A percentile compares a stretch with the other conserved stretches of the same genome.
Conservation (phyloP, 2,888 invertebrate genomes). For the Scrobipalpa costella region DNA sequence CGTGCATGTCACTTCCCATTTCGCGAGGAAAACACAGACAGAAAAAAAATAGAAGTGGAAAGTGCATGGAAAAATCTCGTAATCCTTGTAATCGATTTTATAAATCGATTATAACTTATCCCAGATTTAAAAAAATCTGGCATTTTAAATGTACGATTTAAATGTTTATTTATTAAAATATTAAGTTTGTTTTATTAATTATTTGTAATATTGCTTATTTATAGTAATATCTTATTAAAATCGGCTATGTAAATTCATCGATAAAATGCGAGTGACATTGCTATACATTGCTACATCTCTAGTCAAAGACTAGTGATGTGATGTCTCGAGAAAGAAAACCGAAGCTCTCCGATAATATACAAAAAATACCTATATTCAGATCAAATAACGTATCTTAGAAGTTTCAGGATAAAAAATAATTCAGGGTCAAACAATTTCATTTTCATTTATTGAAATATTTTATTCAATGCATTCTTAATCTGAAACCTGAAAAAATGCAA, state of each 20-base stretch:
- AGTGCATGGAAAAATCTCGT: background rate
- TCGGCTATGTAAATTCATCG: background rate
- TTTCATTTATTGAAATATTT: too few species aligned
- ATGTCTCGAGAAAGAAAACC: background rate
- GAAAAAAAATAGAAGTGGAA: background rate
- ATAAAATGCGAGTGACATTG: background rate
- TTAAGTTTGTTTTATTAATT: too few species aligned
- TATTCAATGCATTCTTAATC: background rate
- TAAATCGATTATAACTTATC: background rate
- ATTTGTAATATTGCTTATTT: too few species aligned
- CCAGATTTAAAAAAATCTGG: too few species aligned
- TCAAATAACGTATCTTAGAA: too few species aligned
- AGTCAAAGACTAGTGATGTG: background rate
- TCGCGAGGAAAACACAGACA: constrained; percentile 10
- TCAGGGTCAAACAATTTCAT: too few species aligned
- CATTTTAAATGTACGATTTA: too few species aligned
- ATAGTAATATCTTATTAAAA: too few species aligned
- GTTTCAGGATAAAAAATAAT: background rate
- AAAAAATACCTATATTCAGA: background rate
- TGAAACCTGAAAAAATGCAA: constrained; percentile 1
- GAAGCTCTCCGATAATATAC: constrained; percentile 10
- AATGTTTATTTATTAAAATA: too few species aligned
- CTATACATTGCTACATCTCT: constrained; percentile 1
- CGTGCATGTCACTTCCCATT: constrained; percentile 13
- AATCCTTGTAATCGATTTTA: background rate